Percentiles rank a stretch among this genome's conserved stretches.
These are phyloP conservation scores for Tricholauxania praeusta DNA, from an alignment of 2,888 invertebrate species.

Conservation along the genomic window DNA sequence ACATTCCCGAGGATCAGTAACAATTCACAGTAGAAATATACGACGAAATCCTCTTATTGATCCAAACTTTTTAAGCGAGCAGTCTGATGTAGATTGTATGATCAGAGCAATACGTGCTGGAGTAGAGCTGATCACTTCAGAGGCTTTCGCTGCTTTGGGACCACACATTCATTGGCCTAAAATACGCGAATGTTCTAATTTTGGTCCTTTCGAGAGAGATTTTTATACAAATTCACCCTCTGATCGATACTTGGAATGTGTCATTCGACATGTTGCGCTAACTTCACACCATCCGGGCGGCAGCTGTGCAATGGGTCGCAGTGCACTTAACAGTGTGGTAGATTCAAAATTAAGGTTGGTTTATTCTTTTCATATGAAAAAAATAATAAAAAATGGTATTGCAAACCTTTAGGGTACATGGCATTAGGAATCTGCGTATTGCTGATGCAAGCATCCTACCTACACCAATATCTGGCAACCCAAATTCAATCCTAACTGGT, in stretches of 20 bases:
- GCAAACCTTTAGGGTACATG: constrained; percentile 71
- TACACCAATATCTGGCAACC: constrained; percentile 80
- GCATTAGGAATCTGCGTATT: constrained; percentile 76
- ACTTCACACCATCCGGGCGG: constrained; percentile 86
- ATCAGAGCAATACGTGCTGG: constrained; percentile 74
- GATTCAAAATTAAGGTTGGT: constrained; percentile 75
- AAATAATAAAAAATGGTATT: neutral
- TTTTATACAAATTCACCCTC: constrained; percentile 61
- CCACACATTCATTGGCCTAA: constrained; percentile 77
- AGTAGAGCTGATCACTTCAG: constrained; percentile 69
- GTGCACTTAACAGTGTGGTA: constrained; percentile 72
- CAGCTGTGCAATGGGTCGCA: constrained; percentile 78
- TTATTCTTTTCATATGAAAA: too few relatives aligned
- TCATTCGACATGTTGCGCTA: constrained; percentile 74
- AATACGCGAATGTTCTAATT: constrained; percentile 71
- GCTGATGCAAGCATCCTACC: constrained; percentile 88
- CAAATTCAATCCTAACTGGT: constrained; percentile 77
- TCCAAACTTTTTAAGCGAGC: constrained; percentile 78
- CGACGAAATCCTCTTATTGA: constrained; percentile 76
- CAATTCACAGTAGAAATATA: constrained; percentile 72
- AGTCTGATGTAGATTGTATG: constrained; percentile 75
- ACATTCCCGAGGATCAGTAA: constrained; percentile 76
- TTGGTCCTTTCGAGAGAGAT: constrained; percentile 69
- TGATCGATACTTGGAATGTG: constrained; percentile 74
- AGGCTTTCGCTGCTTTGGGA: constrained; percentile 73